These are phyloP conservation scores for Cherax quadricarinatus DNA, from an alignment of 1,140 invertebrate genomes.

Conservation along the genomic window DNA sequence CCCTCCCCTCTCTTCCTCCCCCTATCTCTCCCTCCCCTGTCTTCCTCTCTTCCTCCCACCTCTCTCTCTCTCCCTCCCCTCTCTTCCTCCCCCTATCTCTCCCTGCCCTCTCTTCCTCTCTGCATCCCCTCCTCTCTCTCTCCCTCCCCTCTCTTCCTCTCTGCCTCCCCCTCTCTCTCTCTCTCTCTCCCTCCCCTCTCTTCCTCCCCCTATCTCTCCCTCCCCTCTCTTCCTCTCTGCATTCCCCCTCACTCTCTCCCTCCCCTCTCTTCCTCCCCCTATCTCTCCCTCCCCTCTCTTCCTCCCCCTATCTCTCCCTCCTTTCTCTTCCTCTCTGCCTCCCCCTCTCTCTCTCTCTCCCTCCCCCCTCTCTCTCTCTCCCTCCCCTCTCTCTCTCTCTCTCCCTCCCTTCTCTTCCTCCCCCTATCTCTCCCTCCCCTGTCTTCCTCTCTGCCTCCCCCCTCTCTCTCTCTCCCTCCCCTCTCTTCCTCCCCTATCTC, in stretches of 20 bases:
- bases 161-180: background rate
- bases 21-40: background rate
- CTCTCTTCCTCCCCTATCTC: background rate
- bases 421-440: too few species aligned
- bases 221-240: background rate
- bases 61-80: background rate
- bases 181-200: background rate
- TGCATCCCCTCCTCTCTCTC: too few species aligned
- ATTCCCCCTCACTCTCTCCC: background rate
- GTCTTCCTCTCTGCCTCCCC: too few species aligned
- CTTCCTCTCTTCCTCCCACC: background rate
- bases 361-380: background rate
- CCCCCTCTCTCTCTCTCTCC: background rate
- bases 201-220: background rate
- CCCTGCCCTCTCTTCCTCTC: background rate
- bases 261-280: background rate
- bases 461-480: background rate
- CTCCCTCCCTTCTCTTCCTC: too few species aligned
- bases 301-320: too few species aligned
- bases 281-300: background rate
- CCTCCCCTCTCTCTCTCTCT: background rate
- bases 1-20: background rate
- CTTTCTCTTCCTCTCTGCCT: too few species aligned
- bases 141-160: background rate
- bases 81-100: background rate